phyloP scores from a whole-genome alignment of 2,888 invertebrate genomes.

The Diaprepes abbreviatus region DNA sequence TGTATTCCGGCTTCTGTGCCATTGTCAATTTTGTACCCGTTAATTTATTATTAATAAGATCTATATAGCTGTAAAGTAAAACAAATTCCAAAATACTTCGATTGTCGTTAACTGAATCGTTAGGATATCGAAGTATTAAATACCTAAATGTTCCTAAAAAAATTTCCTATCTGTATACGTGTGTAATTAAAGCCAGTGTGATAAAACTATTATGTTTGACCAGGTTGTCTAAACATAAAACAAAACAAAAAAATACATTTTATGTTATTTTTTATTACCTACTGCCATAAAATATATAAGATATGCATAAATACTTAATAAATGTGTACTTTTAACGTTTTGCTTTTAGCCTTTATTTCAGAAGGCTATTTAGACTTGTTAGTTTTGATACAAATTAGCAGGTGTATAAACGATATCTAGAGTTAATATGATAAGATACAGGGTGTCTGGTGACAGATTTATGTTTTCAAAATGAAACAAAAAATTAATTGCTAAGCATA shows the following conservation, averaged over 20 bases:
- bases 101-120: neutral
- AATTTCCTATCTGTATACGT: slow-evolving; percentile 33
- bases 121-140: neutral
- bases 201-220: slow-evolving; percentile 27
- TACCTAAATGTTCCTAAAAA: slow-evolving; percentile 15
- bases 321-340: neutral
- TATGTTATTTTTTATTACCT: slow-evolving; percentile 26
- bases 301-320: neutral
- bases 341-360: too few relatives aligned
- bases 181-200: slow-evolving; percentile 30
- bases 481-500: too few relatives aligned
- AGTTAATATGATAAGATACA: too few relatives aligned
- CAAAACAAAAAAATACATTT: slow-evolving; percentile 25
- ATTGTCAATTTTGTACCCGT: too few relatives aligned
- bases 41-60: too few relatives aligned
- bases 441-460: too few relatives aligned
- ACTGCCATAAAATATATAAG: neutral
- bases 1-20: too few relatives aligned
- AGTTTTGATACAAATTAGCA: too few relatives aligned
- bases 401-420: too few relatives aligned
- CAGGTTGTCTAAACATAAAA: slow-evolving; percentile 25
- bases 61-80: neutral
- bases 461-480: too few relatives aligned
- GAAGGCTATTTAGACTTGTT: too few relatives aligned
- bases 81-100: neutral